phyloP scores from a whole-genome alignment of 2,888 invertebrate genomes.

The Cheilosia variabilis region DNA sequence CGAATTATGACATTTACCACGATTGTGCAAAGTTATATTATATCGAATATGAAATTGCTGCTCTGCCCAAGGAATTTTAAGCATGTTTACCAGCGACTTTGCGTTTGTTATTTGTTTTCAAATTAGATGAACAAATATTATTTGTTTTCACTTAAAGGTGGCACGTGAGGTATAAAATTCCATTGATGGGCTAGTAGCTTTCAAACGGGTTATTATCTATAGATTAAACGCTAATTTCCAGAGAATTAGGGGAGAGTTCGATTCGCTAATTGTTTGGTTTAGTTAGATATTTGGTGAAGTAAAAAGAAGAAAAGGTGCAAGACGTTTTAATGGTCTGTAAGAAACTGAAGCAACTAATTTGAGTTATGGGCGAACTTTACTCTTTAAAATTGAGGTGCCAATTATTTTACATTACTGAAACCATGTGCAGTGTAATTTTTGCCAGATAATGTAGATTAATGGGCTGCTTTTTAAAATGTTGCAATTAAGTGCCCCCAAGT shows the following conservation, averaged over 20 bases:
- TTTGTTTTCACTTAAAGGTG: constrained; percentile 1
- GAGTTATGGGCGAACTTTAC: too few species aligned
- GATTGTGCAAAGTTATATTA: constrained; percentile 10
- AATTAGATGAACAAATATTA: constrained; percentile 7
- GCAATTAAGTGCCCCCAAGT: too few species aligned
- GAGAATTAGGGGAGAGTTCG: neutral
- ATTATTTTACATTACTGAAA: too few species aligned
- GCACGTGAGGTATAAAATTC: neutral
- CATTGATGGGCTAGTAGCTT: neutral
- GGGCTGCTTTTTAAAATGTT: too few species aligned
- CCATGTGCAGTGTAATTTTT: too few species aligned
- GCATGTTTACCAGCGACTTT: neutral
- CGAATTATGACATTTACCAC: constrained; percentile 43
- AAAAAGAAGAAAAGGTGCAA: too few species aligned
- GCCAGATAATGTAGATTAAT: too few species aligned
- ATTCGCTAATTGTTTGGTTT: too few species aligned
- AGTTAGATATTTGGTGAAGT: too few species aligned
- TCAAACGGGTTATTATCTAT: neutral
- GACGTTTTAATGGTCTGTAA: too few species aligned
- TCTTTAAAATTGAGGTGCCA: too few species aligned
- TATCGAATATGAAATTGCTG: constrained; percentile 9
- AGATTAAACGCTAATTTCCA: neutral
- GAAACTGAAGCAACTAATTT: too few species aligned
- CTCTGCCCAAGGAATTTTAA: constrained; percentile 9
- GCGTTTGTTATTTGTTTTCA: constrained; percentile 4